Evolutionary conservation across 2,797 vertebrate species (phyloP).

Genomic region (Hemitrygon akajei): DNA sequence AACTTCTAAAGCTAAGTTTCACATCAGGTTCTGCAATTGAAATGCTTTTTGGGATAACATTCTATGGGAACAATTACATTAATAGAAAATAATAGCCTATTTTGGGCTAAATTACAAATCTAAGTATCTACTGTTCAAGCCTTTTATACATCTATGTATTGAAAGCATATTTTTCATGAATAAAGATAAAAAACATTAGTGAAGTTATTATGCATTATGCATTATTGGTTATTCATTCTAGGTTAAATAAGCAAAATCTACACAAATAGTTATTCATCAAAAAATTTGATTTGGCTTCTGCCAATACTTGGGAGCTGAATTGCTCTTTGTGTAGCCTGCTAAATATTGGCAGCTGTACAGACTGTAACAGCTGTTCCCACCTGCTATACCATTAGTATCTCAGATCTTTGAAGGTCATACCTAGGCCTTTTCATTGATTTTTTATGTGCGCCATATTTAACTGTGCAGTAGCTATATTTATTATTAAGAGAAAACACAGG

Average conservation of each 20-base stretch:
- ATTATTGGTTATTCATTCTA: background rate
- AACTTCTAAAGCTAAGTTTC: background rate
- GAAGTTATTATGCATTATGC: background rate
- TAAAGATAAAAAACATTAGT: background rate
- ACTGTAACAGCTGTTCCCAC: conserved; percentile 2
- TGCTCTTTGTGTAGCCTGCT: background rate
- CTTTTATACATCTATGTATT: background rate
- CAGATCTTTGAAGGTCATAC: background rate
- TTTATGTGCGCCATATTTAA: background rate
- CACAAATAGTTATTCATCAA: background rate
- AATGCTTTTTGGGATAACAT: background rate
- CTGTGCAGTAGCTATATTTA: background rate
- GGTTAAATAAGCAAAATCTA: background rate
- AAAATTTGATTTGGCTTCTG: conserved; percentile 3
- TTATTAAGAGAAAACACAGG: background rate
- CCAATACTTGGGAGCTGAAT: background rate
- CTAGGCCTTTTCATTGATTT: background rate
- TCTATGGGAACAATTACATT: background rate
- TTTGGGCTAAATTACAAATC: background rate
- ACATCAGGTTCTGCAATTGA: background rate
- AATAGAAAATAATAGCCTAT: background rate
- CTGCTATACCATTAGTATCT: conserved; percentile 11
- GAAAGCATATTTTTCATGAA: background rate
- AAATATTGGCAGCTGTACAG: background rate
- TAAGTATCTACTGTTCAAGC: background rate